A percentile compares a stretch with the other conserved stretches of the same genome.
These are phyloP conservation scores for Solea senegalensis DNA, from an alignment of 2,113 vertebrate species.

Conservation along the genomic window DNA sequence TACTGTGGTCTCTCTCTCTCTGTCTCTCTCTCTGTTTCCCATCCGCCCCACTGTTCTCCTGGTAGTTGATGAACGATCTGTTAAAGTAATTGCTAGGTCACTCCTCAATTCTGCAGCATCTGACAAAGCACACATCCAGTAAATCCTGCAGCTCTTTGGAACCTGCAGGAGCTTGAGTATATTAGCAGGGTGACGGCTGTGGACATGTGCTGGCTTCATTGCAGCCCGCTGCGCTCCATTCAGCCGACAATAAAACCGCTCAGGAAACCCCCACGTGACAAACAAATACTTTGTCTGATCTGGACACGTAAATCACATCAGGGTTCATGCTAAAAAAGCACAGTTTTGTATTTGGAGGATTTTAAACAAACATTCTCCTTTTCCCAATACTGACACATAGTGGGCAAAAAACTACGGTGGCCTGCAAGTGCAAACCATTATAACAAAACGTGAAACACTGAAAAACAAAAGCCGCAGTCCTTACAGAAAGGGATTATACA, in stretches of 20 bases:
- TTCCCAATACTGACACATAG: background rate
- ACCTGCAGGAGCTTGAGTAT: constrained; percentile 21
- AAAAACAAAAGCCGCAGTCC: too few species aligned
- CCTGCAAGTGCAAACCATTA: too few species aligned
- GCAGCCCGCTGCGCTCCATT: background rate
- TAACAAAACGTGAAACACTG: too few species aligned
- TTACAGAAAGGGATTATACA: too few species aligned
- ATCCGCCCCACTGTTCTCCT: constrained; percentile 28
- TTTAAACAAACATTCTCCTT: background rate
- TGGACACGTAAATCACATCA: constrained; percentile 1
- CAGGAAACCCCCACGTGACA: constrained; percentile 18
- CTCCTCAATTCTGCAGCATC: constrained; percentile 34
- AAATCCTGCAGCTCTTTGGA: constrained; percentile 22
- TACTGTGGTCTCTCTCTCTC: constrained; percentile 17
- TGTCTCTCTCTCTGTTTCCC: constrained; percentile 22
- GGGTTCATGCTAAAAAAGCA: background rate
- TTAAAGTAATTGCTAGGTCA: constrained; percentile 58
- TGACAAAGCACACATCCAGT: constrained; percentile 39
- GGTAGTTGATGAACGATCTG: constrained; percentile 49
- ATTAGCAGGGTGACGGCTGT: constrained; percentile 11
- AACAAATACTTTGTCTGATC: background rate
- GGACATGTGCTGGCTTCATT: background rate
- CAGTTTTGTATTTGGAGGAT: background rate
- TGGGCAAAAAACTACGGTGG: too few species aligned
- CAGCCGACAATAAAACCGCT: constrained; percentile 19